Percentiles rank a stretch among this genome's conserved stretches.
Conservation (phyloP, 1,140 invertebrate species). For the Drosophila kohkoa region DNA sequence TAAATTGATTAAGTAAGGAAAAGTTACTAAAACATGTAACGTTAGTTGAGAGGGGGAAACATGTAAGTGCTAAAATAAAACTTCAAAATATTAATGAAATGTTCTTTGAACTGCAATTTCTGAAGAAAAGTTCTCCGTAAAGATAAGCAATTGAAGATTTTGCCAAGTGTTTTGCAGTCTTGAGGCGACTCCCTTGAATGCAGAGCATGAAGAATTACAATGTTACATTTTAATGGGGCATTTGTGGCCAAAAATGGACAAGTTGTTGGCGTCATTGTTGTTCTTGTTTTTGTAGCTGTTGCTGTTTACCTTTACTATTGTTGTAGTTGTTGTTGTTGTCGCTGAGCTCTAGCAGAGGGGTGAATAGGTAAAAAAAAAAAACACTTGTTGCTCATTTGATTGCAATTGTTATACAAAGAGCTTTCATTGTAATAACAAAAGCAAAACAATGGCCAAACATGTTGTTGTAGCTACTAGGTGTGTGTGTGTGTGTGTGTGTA, state of each 20-base stretch:
- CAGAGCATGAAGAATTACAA: slow-evolving; percentile 41
- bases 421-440: slow-evolving; percentile 81
- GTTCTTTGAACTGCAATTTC: not conserved
- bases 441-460: slow-evolving; percentile 65
- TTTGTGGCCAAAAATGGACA: slow-evolving; percentile 78
- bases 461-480: slow-evolving; percentile 40
- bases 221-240: slow-evolving; percentile 73
- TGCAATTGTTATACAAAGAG: slow-evolving; percentile 70
- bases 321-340: slow-evolving; percentile 29
- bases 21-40: no score
- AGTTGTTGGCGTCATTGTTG: slow-evolving; percentile 52
- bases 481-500: slow-evolving; percentile 3
- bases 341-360: not conserved
- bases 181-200: not conserved
- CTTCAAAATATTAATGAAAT: no score
- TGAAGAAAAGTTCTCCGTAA: not conserved
- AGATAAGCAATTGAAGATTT: not conserved
- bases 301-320: slow-evolving; percentile 10
- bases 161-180: not conserved
- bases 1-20: no score
- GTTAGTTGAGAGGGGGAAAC: no score
- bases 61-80: no score
- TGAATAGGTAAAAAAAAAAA: slow-evolving; percentile 25
- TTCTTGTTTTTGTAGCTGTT: slow-evolving; percentile 20
- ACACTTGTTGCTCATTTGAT: slow-evolving; percentile 70